phyloP scores from a whole-genome alignment of 2,888 invertebrate genomes.

The Rhagophthalmus giganteus region DNA sequence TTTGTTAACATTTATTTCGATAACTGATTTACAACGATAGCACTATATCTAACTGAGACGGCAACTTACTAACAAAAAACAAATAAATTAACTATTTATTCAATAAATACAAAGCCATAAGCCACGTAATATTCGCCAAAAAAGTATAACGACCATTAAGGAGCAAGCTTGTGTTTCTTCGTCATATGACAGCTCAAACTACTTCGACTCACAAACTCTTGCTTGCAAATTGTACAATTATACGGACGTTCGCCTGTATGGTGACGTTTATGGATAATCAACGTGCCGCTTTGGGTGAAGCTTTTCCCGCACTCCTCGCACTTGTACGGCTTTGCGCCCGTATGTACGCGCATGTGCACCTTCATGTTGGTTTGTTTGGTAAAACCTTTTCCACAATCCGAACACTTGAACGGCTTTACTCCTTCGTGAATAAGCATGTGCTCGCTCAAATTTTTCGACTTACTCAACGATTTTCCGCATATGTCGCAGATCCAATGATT shows the following conservation, averaged over 20 bases:
- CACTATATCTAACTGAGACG: too few species aligned
- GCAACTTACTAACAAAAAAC: too few species aligned
- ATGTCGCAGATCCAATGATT: background rate
- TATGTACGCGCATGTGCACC: background rate
- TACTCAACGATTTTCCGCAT: background rate
- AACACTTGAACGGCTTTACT: slow-evolving; percentile 50
- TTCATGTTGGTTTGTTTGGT: slow-evolving; percentile 54
- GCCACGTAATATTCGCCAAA: too few species aligned
- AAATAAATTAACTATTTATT: too few species aligned
- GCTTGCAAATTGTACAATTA: background rate
- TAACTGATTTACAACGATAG: too few species aligned
- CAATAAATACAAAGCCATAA: too few species aligned
- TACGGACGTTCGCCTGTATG: background rate
- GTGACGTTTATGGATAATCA: background rate
- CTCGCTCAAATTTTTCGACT: slow-evolving; percentile 30
- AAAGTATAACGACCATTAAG: too few species aligned
- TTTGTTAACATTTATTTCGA: too few species aligned
- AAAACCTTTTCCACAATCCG: slow-evolving; percentile 54
- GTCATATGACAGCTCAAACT: background rate
- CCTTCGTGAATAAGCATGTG: slow-evolving; percentile 58
- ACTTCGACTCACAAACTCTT: background rate
- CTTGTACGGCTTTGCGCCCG: background rate
- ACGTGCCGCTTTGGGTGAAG: background rate
- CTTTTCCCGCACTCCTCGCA: background rate
- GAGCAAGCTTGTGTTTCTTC: too few species aligned